These are phyloP conservation scores for Cichlasoma orientale DNA, from an alignment of 2,797 vertebrate species.

Conservation along the genomic window DNA sequence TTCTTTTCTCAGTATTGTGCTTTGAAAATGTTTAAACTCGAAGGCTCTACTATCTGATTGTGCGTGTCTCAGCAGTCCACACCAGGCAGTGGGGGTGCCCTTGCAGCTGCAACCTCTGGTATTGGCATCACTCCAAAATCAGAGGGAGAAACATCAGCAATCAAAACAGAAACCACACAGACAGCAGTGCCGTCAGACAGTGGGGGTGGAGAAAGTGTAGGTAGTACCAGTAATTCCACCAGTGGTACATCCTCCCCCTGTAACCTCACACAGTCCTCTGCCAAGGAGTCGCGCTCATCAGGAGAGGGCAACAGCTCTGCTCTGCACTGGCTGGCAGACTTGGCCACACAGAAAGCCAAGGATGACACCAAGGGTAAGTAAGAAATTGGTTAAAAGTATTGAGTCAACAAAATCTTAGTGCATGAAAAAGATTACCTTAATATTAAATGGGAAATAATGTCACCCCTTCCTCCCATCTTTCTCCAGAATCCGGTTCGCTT, in stretches of 20 bases:
- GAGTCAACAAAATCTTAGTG: neutral
- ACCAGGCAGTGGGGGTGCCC: conserved; percentile 54
- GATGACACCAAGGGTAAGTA: conserved; percentile 97
- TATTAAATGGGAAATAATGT: neutral
- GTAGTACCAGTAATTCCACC: conserved; percentile 64
- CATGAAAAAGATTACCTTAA: neutral
- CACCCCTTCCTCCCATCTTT: neutral
- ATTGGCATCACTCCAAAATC: conserved; percentile 62
- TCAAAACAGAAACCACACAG: conserved; percentile 76
- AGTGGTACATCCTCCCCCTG: conserved; percentile 79
- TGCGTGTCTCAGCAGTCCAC: conserved; percentile 73
- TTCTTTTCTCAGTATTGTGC: neutral
- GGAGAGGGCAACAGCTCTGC: conserved; percentile 86
- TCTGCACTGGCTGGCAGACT: conserved; percentile 96
- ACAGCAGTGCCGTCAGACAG: conserved; percentile 63
- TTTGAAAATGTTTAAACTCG: neutral
- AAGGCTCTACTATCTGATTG: neutral
- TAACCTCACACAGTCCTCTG: conserved; percentile 58
- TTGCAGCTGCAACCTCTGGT: conserved; percentile 65
- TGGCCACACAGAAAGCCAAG: conserved; percentile 97
- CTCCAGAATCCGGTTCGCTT: conserved; percentile 88
- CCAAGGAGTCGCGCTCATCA: conserved; percentile 78
- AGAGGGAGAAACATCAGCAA: conserved; percentile 67
- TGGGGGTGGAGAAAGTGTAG: conserved; percentile 67
- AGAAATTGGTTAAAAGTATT: neutral